Conservation (phyloP, 2,888 invertebrate genomes). For the Meta bourneti region DNA sequence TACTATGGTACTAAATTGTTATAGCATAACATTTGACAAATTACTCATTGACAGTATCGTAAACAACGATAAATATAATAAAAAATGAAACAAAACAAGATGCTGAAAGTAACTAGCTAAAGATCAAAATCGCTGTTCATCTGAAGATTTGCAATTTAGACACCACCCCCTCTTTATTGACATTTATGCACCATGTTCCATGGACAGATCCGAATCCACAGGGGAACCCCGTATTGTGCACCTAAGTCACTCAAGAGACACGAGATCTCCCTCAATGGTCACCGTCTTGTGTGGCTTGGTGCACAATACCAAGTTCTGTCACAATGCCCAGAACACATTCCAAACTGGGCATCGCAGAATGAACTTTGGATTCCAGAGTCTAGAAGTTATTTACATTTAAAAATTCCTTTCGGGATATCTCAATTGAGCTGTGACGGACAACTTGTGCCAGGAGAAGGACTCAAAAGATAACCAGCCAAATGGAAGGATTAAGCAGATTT, state of each 20-base stretch:
- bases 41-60: no score
- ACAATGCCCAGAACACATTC: conserved; percentile 9
- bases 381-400: conserved; percentile 51
- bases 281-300: conserved; percentile 24
- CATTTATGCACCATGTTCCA: conserved; percentile 39
- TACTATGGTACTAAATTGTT: no score
- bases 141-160: not conserved
- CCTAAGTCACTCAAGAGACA: conserved; percentile 62
- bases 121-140: not conserved
- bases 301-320: conserved; percentile 8
- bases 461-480: conserved; percentile 26
- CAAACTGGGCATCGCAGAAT: not conserved
- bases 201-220: conserved; percentile 1
- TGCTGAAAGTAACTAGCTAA: no score
- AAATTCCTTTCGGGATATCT: conserved; percentile 40
- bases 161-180: conserved; percentile 19
- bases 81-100: no score
- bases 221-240: conserved; percentile 43
- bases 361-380: conserved; percentile 30
- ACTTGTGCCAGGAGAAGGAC: not conserved
- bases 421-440: conserved; percentile 41
- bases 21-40: no score
- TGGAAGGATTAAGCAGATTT: conserved; percentile 36
- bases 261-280: conserved; percentile 27
- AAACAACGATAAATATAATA: no score